Base-by-base conservation (phyloP, 2,113 vertebrate species). In the Dicrurus megarhynchus region DNA sequence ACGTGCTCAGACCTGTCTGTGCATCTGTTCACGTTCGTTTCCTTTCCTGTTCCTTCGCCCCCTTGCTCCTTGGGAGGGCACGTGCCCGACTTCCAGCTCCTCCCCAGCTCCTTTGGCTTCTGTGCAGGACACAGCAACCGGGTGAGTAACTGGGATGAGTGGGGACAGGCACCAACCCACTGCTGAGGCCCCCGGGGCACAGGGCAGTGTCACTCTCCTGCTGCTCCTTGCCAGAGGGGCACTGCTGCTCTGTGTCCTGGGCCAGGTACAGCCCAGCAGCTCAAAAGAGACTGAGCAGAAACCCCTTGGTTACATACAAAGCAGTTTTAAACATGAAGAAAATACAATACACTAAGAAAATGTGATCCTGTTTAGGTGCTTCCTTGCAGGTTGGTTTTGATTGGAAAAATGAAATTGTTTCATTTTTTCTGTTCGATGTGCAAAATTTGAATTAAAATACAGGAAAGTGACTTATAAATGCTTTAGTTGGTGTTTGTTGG, bases 361-460 rank as follows among this genome's bases (percentile, higher is more conserved):
- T 32, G 44, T 55, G 39, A 39, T 47, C 17, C 46, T 84, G 1
- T n/a, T 47, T 14, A 49, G 75, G 70, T 55, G 44, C 67, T 91
- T 42, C 84, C 67, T 78, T 68, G 55, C 50, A 42, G 53, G n/a
- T n/a, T 80, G 63, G 39, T 39, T 90, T 88, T 84, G 13, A 64
- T 77, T 86, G 84, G 63, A 39, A 53, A 81, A 56, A 57, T 16
- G 3, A 59, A 85, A 37, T n/a, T 4, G 22, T 57, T 60, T 83
- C 4, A 2, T 19, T 63, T 16, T 17, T 64, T 89, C 63, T 69
- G 49, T 86, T 82, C 53, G 41, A 3, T 15, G 39, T 88, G 59
- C 42, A 67, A 67, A 80, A 28, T 60, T 74, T 70, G 47, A 83
- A 83, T 90, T 92, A 77, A 90, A 93, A 70, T 67, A 50, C 76